Conservation (phyloP, 2,888 invertebrate species). For the Spicauda simplicius region DNA sequence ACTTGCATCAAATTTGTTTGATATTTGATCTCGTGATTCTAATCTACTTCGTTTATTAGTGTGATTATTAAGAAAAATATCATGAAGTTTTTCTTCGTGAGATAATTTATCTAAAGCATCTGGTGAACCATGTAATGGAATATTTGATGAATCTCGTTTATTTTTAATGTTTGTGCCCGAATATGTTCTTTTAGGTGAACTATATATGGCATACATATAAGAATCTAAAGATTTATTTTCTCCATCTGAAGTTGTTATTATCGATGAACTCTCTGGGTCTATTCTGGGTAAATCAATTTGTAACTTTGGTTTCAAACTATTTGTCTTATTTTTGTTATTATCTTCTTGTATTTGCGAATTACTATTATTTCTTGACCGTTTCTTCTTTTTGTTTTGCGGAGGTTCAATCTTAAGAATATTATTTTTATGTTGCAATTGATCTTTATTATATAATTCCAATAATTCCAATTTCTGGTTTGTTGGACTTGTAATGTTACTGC, state of each 20-base stretch:
- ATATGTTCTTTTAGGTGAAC: conserved; percentile 40
- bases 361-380: conserved; percentile 37
- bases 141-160: conserved; percentile 45
- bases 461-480: conserved; percentile 31
- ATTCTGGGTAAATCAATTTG: conserved; percentile 57
- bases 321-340: conserved; percentile 13
- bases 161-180: conserved; percentile 44
- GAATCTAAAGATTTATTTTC: conserved; percentile 61
- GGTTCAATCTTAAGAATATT: background rate
- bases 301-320: conserved; percentile 55
- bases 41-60: conserved; percentile 21
- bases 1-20: background rate
- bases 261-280: conserved; percentile 49
- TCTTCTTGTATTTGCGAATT: conserved; percentile 48
- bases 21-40: conserved; percentile 34
- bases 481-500: conserved; percentile 38
- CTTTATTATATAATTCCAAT: conserved; percentile 29
- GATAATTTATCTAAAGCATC: conserved; percentile 18
- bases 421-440: conserved; percentile 13
- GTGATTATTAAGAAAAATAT: conserved; percentile 10
- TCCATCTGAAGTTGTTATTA: conserved; percentile 49
- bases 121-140: conserved; percentile 10
- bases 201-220: conserved; percentile 48
- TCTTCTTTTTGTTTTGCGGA: conserved; percentile 21
- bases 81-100: conserved; percentile 13